These are phyloP conservation scores for Tyto alba DNA, from an alignment of 2,113 vertebrate species.

Conservation along the genomic window DNA sequence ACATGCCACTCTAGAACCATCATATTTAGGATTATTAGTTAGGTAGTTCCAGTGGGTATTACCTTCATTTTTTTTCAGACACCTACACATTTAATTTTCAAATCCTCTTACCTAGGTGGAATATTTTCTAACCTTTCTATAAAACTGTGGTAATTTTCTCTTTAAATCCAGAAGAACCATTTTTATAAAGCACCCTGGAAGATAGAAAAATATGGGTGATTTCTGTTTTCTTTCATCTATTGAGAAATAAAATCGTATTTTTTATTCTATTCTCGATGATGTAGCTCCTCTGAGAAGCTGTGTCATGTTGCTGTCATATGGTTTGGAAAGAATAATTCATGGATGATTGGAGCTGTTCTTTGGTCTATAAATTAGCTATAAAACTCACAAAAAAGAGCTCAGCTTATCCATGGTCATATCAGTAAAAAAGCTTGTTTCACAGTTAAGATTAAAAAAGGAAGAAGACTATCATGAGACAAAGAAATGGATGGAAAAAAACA, in stretches of 20 bases:
- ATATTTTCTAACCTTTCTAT: background rate
- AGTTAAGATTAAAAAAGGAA: background rate
- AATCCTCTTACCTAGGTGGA: background rate
- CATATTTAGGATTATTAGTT: background rate
- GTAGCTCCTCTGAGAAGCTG: background rate
- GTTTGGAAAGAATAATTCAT: background rate
- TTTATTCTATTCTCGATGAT: background rate
- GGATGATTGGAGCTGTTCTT: background rate
- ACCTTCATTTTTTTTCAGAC: background rate
- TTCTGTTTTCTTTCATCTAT: background rate
- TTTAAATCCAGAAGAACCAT: background rate
- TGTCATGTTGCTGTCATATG: background rate
- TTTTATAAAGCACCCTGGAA: background rate
- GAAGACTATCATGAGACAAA: background rate
- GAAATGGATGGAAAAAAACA: background rate
- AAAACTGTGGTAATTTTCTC: background rate
- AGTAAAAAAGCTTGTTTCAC: background rate
- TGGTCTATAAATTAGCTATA: background rate
- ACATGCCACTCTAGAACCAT: background rate
- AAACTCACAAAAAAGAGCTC: background rate
- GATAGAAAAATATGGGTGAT: background rate
- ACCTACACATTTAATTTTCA: background rate
- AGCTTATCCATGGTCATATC: background rate
- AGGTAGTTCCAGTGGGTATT: background rate
- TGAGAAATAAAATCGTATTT: background rate